A percentile compares a stretch with the other conserved stretches of the same genome.
Evolutionary conservation across 2,888 invertebrate genomes (phyloP).

Genomic region (Seira musarum): DNA sequence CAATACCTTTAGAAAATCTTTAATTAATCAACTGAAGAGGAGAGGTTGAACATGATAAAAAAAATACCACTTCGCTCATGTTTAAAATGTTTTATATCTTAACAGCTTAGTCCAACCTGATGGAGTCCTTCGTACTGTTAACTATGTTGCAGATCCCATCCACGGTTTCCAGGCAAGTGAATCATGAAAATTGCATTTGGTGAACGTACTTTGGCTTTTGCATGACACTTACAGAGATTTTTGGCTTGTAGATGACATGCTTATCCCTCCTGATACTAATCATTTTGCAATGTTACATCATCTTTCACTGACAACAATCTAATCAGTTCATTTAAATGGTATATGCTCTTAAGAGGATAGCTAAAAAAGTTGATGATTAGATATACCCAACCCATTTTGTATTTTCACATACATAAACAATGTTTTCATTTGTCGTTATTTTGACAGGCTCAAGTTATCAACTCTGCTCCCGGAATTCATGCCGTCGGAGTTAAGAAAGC

Average conservation of each 20-base stretch:
- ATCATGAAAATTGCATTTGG: not conserved
- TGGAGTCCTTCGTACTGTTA: slow-evolving; percentile 36
- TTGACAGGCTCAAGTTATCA: slow-evolving; percentile 48
- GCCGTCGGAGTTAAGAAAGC: slow-evolving; percentile 49
- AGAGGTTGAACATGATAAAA: too few species aligned
- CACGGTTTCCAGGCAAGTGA: slow-evolving; percentile 40
- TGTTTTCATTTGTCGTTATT: not conserved
- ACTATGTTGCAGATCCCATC: slow-evolving; percentile 41
- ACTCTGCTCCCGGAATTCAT: slow-evolving; percentile 44
- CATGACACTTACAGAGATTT: not conserved
- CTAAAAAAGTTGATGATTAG: too few species aligned
- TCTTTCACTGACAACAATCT: slow-evolving; percentile 3
- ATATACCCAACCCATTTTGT: too few species aligned
- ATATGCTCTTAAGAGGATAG: too few species aligned
- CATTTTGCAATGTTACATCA: slow-evolving; percentile 32
- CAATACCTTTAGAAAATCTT: too few species aligned
- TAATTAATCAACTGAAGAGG: too few species aligned
- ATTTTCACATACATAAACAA: too few species aligned
- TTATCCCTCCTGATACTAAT: not conserved
- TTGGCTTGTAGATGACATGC: not conserved
- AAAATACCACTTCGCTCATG: too few species aligned
- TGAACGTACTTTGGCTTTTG: too few species aligned
- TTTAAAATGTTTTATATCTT: too few species aligned
- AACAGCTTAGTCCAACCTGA: slow-evolving; percentile 47
- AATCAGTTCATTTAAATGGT: too few species aligned